Conservation (phyloP, 2,113 vertebrate genomes). For the Arvicanthis niloticus region DNA sequence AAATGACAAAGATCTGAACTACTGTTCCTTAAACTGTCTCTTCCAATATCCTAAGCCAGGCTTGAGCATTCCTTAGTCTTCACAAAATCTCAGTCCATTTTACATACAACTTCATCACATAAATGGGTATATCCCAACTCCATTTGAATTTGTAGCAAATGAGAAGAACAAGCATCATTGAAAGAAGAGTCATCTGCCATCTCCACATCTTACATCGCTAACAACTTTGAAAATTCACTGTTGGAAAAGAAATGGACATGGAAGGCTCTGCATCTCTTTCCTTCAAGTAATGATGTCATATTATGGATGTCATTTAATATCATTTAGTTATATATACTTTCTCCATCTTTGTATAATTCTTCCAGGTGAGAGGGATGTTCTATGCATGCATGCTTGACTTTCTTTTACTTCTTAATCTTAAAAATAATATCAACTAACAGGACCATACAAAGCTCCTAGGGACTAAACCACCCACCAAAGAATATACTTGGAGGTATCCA, state of each 20-base stretch:
- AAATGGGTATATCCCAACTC: not conserved
- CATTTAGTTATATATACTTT: not conserved
- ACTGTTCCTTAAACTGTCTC: conserved; percentile 26
- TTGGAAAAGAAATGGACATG: not conserved
- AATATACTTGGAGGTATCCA: no score
- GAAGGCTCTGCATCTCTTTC: not conserved
- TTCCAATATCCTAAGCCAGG: not conserved
- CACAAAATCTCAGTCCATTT: not conserved
- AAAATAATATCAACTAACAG: not conserved
- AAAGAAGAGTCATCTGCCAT: not conserved
- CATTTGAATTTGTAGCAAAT: not conserved
- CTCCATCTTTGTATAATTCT: conserved; percentile 34
- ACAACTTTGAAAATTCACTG: not conserved
- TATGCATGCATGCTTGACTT: not conserved
- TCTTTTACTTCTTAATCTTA: not conserved
- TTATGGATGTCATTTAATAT: not conserved
- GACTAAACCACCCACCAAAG: no score
- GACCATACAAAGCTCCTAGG: no score
- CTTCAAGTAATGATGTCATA: not conserved
- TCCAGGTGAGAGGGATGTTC: not conserved
- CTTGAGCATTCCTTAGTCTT: not conserved
- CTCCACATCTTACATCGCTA: not conserved
- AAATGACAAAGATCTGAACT: not conserved
- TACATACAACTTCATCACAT: not conserved
- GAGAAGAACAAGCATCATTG: not conserved